Evolutionary conservation across 1,140 invertebrate species (phyloP), one percentile per base, ranked within the genome.

Genomic region (Episyrphus balteatus): DNA sequence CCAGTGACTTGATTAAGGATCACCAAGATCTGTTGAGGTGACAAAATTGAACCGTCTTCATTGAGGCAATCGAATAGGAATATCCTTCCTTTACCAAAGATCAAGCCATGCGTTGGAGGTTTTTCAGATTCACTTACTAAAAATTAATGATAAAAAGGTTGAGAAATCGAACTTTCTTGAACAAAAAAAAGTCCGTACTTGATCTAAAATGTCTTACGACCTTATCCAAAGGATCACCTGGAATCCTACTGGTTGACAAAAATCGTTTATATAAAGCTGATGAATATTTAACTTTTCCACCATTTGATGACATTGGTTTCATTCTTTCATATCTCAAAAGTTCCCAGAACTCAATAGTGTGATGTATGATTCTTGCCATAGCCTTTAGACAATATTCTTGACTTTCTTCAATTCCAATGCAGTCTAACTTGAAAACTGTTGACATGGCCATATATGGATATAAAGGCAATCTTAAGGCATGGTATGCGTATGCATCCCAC

Each of bases 401-500:
- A 2, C 56, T 62, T 49, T 68, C 58, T 9, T 55, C 54, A 15
- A 65, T 49, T 26, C 51, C 55, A 19, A 63, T 52, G 31, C 58
- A 18, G 32, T 56, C 50, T 21, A 68, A 17, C 17, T 61, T 54
- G 2, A 57, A 34, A 7, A 59, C 47, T 59, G 61, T 62, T 0
- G 55, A 46, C 63, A 73, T 73, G 5, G 67, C 57, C 26, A 60
- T 62, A 32, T 60, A 69, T 21, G 70, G 70, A 73, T 85, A 75
- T 15, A 85, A 70, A 0, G 83, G 78, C 37, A 74, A 67, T 31
- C 84, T 67, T 14, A 79, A 70, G 42, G 73, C 56, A 19, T 84
- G 71, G 61, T 86, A 86, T 1, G 81, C 81, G 63, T 80, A 84
- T 55, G 83, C 78, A 62, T 86, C 83, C 83, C 84, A 86, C 81